Conservation (phyloP, 2,113 vertebrate species). For the Charina bottae region DNA sequence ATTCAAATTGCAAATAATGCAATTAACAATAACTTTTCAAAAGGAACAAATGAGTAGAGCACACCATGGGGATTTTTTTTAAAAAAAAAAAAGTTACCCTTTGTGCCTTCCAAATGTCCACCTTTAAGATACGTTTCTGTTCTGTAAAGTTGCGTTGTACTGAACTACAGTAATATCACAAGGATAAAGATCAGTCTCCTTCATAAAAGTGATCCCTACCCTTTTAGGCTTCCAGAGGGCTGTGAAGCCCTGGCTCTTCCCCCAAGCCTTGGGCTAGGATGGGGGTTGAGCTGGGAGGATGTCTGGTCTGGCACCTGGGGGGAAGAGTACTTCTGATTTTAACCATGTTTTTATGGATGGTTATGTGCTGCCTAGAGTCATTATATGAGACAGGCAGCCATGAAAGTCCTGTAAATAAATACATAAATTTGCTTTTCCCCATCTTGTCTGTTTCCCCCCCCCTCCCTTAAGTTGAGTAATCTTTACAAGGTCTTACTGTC, state of each 20-base stretch:
- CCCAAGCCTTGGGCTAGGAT: too few species aligned
- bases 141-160: not conserved
- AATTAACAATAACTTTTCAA: not conserved
- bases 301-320: not conserved
- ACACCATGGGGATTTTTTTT: not conserved
- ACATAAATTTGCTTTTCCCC: not conserved
- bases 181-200: not conserved
- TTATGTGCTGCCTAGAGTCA: not conserved
- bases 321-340: not conserved
- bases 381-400: not conserved
- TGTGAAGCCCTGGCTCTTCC: not conserved
- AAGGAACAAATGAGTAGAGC: not conserved
- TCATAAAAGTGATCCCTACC: not conserved
- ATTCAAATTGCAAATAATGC: not conserved
- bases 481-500: not conserved
- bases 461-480: not conserved
- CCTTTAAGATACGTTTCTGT: not conserved
- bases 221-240: not conserved
- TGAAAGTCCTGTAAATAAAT: not conserved
- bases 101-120: not conserved
- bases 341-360: not conserved
- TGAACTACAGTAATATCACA: conserved; percentile 3
- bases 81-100: not conserved
- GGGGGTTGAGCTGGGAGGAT: not conserved
- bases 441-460: not conserved